A percentile compares a stretch with the other conserved stretches of the same genome.
Conservation (phyloP, 2,797 vertebrate genomes). For the Clamator glandarius region DNA sequence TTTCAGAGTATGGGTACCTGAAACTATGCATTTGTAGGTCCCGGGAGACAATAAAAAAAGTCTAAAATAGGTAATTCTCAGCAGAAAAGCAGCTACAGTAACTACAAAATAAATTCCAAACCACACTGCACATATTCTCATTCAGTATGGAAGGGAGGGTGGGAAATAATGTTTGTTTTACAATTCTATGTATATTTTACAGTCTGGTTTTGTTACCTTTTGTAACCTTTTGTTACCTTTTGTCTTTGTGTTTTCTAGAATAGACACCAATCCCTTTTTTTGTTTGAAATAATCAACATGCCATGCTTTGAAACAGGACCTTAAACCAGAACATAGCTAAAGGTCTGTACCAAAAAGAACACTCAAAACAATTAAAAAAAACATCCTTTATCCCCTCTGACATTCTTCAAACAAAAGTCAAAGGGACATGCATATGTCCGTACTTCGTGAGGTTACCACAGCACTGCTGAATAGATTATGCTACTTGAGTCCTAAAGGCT, state of each 20-base stretch:
- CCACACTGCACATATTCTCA: not conserved
- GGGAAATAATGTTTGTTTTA: not conserved
- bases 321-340: not conserved
- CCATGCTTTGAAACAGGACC: not conserved
- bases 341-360: not conserved
- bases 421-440: not conserved
- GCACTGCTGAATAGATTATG: not conserved
- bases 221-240: not conserved
- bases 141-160: rapidly evolving
- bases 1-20: not conserved
- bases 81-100: not conserved
- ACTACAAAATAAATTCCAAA: not conserved
- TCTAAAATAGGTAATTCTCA: not conserved
- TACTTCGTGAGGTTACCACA: not conserved
- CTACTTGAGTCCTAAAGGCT: not conserved
- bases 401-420: not conserved
- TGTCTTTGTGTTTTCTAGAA: not conserved
- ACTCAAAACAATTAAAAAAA: not conserved
- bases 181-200: not conserved
- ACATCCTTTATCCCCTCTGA: not conserved
- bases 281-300: not conserved
- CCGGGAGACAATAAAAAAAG: not conserved
- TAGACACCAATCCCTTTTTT: not conserved
- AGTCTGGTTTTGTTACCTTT: not conserved
- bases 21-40: rapidly evolving